These are phyloP conservation scores for Papilio polyxenes DNA, from an alignment of 1,140 invertebrate genomes.

Conservation along the genomic window DNA sequence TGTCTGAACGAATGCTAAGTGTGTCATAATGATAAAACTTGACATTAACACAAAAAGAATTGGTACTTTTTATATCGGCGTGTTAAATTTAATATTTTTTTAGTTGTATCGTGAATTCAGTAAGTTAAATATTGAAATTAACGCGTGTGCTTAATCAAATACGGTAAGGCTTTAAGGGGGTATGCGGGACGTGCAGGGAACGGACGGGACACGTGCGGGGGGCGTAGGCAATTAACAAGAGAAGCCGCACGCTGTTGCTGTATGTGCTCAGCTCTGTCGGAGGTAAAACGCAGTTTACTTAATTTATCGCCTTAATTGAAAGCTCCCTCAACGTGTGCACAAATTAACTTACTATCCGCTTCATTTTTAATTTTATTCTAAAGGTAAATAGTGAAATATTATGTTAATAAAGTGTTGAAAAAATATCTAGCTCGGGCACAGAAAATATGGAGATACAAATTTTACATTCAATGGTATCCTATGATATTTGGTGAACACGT, in stretches of 20 bases:
- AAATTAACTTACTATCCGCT: conserved; percentile 2
- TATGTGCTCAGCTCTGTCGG: conserved; percentile 16
- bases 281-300: conserved; percentile 25
- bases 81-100: too few species aligned
- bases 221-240: conserved; percentile 15
- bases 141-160: conserved; percentile 10
- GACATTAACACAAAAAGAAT: too few species aligned
- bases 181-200: not conserved
- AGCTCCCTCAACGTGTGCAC: not conserved
- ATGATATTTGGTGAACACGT: too few species aligned
- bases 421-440: not conserved
- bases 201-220: not conserved
- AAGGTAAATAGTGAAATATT: not conserved
- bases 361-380: not conserved
- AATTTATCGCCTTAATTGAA: conserved; percentile 28
- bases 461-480: not conserved
- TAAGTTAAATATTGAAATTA: conserved; percentile 3
- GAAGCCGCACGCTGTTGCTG: conserved; percentile 7
- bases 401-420: not conserved
- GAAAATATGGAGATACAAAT: not conserved
- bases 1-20: too few species aligned
- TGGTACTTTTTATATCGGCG: too few species aligned
- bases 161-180: not conserved
- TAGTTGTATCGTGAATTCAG: too few species aligned
- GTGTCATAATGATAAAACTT: too few species aligned